Base-by-base conservation (phyloP, 2,888 invertebrate genomes). In the Eupithecia exiguata region DNA sequence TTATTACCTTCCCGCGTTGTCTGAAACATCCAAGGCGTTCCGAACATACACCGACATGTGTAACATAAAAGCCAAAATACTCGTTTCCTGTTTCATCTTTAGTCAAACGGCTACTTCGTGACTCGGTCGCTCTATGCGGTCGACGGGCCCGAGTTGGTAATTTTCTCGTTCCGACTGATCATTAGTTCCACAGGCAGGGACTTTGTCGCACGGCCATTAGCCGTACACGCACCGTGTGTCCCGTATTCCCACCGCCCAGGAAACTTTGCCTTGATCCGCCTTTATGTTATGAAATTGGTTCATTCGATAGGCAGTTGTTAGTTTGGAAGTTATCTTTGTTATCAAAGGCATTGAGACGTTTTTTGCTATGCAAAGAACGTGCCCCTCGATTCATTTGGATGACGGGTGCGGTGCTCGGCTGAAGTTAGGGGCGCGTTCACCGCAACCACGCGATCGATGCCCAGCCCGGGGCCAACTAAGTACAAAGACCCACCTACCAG, bases 81-180 rank as follows among this genome's bases (percentile, higher is more conserved):
- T 79, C 78, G 80, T 81, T 86, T 83, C 84, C 81, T 83, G 79
- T 83, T 74, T 70, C 69, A 76, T 75, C 70, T 77, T 83, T 82
- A 82, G 85, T 69, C 46, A 70, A 84, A 85, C 83, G 82, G 79
- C 81, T 83, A 83, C 86, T 88, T 92, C 92, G 93, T 93, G 93
- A 92, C 91, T 90, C 82, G 91, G n/a, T 85, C 87, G 86, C 87
- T 88, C 89, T 88, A 86, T 86, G 87, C 87, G 88, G 87, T 86
- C 85, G 86, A 78, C 82, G 80, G 79, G 83, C 81, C 84, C 84
- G 82, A 83, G 85, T 86, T 84, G 81, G 92, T 92, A 92, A 92
- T 93, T 92, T 91, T 90, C 92, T 89, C 88, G 87, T 89, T 91
- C 89, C 88, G 88, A 91, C 91, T 91, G 91, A 91, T 91, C 93